Percentiles rank a stretch among this genome's conserved stretches.
These are phyloP conservation scores for Eupelmus urozonus DNA, from an alignment of 2,888 invertebrate species.

Conservation along the genomic window DNA sequence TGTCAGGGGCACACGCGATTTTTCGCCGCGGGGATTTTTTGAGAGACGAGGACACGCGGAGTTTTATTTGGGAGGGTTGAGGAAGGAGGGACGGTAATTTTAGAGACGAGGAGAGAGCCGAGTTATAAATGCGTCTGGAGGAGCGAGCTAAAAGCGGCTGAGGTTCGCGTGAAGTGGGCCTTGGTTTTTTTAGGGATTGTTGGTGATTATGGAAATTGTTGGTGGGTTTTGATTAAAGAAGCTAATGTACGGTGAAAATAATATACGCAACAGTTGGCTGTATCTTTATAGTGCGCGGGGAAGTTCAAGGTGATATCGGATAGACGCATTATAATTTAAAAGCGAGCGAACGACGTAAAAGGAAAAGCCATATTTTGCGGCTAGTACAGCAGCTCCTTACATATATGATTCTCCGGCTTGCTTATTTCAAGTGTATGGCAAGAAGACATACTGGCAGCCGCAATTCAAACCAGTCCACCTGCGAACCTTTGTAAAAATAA, in stretches of 20 bases:
- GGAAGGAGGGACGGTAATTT: background rate
- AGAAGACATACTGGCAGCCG: background rate
- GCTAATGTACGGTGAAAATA: background rate
- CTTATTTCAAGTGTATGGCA: background rate
- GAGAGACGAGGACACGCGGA: background rate
- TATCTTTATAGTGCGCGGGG: background rate
- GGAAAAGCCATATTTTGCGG: background rate
- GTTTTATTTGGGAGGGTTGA: background rate
- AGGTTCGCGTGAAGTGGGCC: too few relatives aligned
- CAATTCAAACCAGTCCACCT: constrained; percentile 1
- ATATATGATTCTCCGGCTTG: background rate
- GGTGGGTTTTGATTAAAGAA: too few relatives aligned
- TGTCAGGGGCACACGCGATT: constrained; percentile 21
- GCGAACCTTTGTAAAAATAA: background rate
- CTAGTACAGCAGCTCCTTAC: background rate
- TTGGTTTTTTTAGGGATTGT: too few relatives aligned
- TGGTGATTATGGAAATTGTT: too few relatives aligned
- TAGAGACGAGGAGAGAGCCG: background rate
- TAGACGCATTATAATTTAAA: background rate
- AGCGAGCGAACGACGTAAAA: too few relatives aligned
- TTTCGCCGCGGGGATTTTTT: background rate
- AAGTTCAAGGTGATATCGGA: background rate
- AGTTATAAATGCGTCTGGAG: background rate
- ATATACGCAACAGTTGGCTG: too few relatives aligned
- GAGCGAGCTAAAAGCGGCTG: too few relatives aligned